phyloP scores from a whole-genome alignment of 2,888 invertebrate species.

The Marronus borbonicus region DNA sequence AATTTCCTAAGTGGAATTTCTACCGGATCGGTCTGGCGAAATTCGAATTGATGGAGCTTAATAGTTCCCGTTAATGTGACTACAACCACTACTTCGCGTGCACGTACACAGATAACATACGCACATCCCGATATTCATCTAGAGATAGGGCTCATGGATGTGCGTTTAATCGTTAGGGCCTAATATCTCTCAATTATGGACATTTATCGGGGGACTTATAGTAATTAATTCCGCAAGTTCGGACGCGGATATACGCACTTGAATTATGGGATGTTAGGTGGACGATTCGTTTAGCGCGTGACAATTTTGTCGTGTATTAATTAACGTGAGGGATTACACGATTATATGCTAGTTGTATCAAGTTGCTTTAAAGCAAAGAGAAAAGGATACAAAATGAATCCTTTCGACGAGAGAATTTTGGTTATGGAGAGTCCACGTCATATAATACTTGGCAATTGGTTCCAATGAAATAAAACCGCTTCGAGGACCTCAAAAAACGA shows the following conservation, averaged over 20 bases:
- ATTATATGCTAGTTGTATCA: background rate
- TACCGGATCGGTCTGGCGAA: constrained; percentile 11
- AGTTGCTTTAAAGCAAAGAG: too few species aligned
- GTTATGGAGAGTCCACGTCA: too few species aligned
- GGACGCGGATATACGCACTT: background rate
- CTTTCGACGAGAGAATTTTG: too few species aligned
- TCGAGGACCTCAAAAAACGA: too few species aligned
- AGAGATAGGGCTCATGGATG: background rate
- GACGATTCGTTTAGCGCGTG: background rate
- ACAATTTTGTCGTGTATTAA: constrained; percentile 4
- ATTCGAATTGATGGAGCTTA: constrained; percentile 39
- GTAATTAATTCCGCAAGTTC: constrained; percentile 17
- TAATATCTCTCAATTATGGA: constrained; percentile 37
- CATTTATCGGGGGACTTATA: constrained; percentile 21
- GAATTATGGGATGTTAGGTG: background rate
- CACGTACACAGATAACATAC: constrained; percentile 4
- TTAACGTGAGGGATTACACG: background rate
- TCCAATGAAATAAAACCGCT: too few species aligned
- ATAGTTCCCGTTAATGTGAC: constrained; percentile 33
- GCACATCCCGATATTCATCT: background rate
- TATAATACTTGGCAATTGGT: too few species aligned
- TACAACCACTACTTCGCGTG: background rate
- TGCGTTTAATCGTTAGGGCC: constrained; percentile 11
- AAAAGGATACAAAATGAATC: too few species aligned
- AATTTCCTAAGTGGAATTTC: constrained; percentile 30